Evolutionary conservation across 2,888 invertebrate species (phyloP).

Genomic region (Crematogaster levior): DNA sequence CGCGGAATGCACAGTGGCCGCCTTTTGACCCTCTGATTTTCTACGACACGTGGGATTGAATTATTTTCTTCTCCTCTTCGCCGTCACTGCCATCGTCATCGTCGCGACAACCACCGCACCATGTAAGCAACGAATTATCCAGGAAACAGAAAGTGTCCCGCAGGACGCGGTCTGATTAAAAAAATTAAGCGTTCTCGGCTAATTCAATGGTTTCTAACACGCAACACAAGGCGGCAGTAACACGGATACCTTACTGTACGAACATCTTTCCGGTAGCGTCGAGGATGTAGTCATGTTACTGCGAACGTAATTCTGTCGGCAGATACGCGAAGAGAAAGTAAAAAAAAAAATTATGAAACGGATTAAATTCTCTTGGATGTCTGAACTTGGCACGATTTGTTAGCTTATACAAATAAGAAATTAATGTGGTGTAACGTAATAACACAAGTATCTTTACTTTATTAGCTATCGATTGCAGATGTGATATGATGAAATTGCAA

Average conservation of each 20-base stretch:
- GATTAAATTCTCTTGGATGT: slow-evolving; percentile 2
- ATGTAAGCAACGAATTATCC: slow-evolving; percentile 50
- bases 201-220: slow-evolving; percentile 38
- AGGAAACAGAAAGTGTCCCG: slow-evolving; percentile 36
- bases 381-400: neutral
- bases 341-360: neutral
- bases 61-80: slow-evolving; percentile 55
- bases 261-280: slow-evolving; percentile 22
- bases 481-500: neutral
- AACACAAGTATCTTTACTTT: neutral
- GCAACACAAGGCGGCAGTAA: slow-evolving; percentile 1
- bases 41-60: slow-evolving; percentile 61
- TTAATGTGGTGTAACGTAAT: neutral
- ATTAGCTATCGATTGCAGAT: neutral
- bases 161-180: neutral
- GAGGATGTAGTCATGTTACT: slow-evolving; percentile 19
- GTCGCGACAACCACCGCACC: neutral
- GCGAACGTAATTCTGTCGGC: neutral
- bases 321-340: slow-evolving; percentile 15
- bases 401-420: neutral
- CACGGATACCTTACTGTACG: slow-evolving; percentile 9
- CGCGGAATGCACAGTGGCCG: neutral
- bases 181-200: slow-evolving; percentile 34
- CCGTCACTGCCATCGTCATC: slow-evolving; percentile 6
- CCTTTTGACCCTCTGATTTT: slow-evolving; percentile 28